Conservation (phyloP, 1,140 invertebrate species). For the Paracyclopina nana region DNA sequence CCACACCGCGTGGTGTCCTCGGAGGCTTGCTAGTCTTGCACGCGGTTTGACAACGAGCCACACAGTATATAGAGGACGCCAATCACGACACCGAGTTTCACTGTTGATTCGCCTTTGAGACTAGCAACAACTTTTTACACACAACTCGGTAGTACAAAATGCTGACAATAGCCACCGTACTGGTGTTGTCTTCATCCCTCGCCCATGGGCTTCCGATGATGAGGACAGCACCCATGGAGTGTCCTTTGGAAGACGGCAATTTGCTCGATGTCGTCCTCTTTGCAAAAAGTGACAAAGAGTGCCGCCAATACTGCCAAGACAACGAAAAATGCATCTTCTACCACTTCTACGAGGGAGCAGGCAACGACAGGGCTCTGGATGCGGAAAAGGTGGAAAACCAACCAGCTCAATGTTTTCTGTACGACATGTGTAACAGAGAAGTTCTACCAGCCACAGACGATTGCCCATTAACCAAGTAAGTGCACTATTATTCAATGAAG, state of each 20-base stretch:
- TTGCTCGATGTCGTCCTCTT: slow-evolving; percentile 10
- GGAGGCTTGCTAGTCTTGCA: too few species aligned
- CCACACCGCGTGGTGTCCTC: too few species aligned
- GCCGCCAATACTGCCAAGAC: neutral
- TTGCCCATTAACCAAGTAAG: slow-evolving; percentile 10
- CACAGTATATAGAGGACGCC: too few species aligned
- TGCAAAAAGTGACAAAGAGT: slow-evolving; percentile 5
- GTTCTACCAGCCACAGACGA: neutral
- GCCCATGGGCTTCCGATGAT: neutral
- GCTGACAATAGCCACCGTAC: too few species aligned
- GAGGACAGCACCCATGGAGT: slow-evolving; percentile 5
- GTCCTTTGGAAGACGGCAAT: slow-evolving; percentile 14
- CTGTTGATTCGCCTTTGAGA: too few species aligned
- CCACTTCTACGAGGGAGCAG: slow-evolving; percentile 1
- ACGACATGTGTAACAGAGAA: slow-evolving; percentile 2
- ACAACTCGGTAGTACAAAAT: too few species aligned
- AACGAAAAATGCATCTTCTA: slow-evolving; percentile 7
- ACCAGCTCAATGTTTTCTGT: slow-evolving; percentile 11
- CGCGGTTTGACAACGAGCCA: too few species aligned
- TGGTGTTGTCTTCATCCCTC: too few species aligned
- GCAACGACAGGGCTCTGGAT: neutral
- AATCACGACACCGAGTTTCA: too few species aligned
- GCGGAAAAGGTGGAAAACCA: slow-evolving; percentile 4
- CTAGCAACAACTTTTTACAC: too few species aligned
- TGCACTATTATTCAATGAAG: too few species aligned